Base-by-base conservation (phyloP, 2,888 invertebrate species). In the Eugnorisma glareosa region DNA sequence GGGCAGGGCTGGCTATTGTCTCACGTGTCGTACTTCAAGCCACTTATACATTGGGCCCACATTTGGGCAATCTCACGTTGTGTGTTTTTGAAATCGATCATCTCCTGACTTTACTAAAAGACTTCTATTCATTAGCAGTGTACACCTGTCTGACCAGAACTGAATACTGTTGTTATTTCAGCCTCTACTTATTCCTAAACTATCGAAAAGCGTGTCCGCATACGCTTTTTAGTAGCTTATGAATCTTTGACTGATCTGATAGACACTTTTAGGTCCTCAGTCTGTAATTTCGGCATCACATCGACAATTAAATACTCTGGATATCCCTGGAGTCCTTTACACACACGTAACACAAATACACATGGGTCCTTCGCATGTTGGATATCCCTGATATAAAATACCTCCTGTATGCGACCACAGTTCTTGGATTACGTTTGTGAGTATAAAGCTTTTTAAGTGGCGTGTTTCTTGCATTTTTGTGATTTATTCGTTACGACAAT, bases 371-470 rank as follows among this genome's bases (percentile, higher is more conserved):
- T 13, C 10, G 7, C 6, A 11, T 21, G 28, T 72, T 24, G 37
- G 59, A n/a, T 79, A 81, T 21, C 81, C 84, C 79, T 81, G 64
- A n/a, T 66, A 48, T 69, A 54, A 64, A 48, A 63, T 67, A 81
- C 40, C 71, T 59, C 24, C 54, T 75, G 31, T 66, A 48, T 74
- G 37, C 69, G 63, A 37, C 28, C 35, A 54, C 74, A 72, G 73
- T 73, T 61, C 61, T 66, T 28, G 64, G 37, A 61, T 83, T 81
- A 54, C 63, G 67, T 74, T 70, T 80, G 81, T 59, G 40, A 71
- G 54, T 24, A 54, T 71, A 81, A 35, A 81, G 82, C 69, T 77
- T 59, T 74, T 59, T 67, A 85, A 85, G 76, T 77, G 86, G 79
- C 67, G 31, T 68, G 59, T 85, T 85, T 43, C 77, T 69, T 69